phyloP scores from a whole-genome alignment of 2,797 vertebrate genomes.

The Aselliscus stoliczkanus region DNA sequence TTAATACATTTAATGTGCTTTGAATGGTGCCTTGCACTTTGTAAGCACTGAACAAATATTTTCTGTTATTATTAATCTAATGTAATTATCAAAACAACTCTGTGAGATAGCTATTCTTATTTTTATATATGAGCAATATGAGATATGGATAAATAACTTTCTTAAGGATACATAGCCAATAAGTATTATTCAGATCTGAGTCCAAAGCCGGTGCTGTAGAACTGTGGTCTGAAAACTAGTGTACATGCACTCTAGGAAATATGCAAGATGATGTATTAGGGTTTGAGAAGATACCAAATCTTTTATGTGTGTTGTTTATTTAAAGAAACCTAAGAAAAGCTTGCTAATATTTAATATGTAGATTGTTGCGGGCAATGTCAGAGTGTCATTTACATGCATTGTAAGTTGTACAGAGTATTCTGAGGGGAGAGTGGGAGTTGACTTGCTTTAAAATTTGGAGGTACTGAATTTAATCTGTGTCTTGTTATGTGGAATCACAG shows the following conservation, averaged over 20 bases:
- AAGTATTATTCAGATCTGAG: constrained; percentile 9
- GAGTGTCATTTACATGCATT: not conserved
- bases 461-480: constrained; percentile 15
- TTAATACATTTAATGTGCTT: not conserved
- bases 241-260: not conserved
- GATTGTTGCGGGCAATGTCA: not conserved
- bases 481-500: not conserved
- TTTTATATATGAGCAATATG: not conserved
- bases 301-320: not conserved
- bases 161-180: not conserved
- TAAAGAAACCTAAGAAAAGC: not conserved
- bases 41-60: not conserved
- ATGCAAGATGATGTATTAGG: not conserved
- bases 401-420: not conserved
- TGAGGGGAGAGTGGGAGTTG: not conserved
- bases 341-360: not conserved
- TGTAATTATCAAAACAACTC: not conserved
- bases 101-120: not conserved
- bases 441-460: constrained; percentile 38
- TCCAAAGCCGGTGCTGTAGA: not conserved
- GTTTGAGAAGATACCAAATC: not conserved
- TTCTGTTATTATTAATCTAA: not conserved
- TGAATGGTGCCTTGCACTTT: not conserved
- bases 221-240: not conserved
- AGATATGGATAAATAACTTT: not conserved